Base-by-base conservation (phyloP, 2,888 invertebrate species). In the Pyrocoelia pectoralis region DNA sequence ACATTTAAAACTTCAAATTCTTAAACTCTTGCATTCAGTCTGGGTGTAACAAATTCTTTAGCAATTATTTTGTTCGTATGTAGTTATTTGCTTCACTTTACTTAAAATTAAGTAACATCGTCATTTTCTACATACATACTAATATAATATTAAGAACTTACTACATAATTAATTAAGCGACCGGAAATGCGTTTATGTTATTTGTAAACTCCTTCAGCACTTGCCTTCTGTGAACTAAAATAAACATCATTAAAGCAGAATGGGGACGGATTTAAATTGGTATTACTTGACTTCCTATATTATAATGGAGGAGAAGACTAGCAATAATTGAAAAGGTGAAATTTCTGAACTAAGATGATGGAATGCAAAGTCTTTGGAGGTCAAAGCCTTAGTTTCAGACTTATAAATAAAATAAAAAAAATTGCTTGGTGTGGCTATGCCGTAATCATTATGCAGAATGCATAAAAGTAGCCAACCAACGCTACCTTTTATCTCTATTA, bases 1-100 rank as follows among this genome's bases (percentile, higher is more conserved):
- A 40, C 55, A 43, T 63, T 66, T 60, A 63, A 61, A 58, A 66
- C 57, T 58, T 55, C 52, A 56, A 59, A 63, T 62, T 60, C 55
- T 49, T 64, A 50, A 33, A 28, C 56, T 59, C 24, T 48, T 55
- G 57, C 65, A 17, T 65, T 61, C 40, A 18, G 50, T 43, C 51
- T 58, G 64, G 64, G 64, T 55, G 64, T 64, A 56, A 46, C 64
- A 59, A 29, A 28, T 49, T 64, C 64, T 64, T 64, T 55, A 28
- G 64, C 19, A 52, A 54, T 54, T 48, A 60, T 54, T 55, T 38
- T 49, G 50, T 49, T 60, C 60, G 40, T n/a, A n/a, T n/a, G n/a
- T 46, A 18, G 24, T 19, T 49, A 48, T 58, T 56, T 56, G 50
- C 50, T 50, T 55, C 56, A 49, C 33, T 56, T 59, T 53, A 53